A percentile compares a stretch with the other conserved stretches of the same genome.
Evolutionary conservation across 2,113 vertebrate species (phyloP).

Genomic region (Cryptomyrus ogoouensis): DNA sequence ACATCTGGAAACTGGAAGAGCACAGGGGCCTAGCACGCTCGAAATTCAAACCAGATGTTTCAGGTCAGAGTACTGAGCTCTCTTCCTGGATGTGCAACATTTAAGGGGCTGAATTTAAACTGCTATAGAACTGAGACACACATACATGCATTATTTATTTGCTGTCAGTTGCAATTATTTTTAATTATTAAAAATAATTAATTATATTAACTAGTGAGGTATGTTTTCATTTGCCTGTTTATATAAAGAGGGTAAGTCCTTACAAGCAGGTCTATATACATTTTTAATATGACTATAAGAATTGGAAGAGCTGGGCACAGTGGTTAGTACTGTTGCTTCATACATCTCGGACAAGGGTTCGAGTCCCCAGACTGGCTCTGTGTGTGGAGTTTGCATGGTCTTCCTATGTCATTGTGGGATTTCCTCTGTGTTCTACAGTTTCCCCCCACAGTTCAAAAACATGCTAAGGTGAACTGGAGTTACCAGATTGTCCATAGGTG

Average conservation of each 20-base stretch:
- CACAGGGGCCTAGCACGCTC: not conserved
- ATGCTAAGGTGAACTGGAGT: not conserved
- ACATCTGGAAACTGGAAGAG: constrained; percentile 12
- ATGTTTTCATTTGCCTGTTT: not conserved
- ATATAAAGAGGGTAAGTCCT: not conserved
- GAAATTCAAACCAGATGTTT: constrained; percentile 21
- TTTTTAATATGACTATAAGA: not conserved
- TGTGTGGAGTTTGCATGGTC: not conserved
- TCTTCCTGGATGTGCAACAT: not conserved
- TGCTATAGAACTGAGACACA: not conserved
- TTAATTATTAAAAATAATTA: too few species aligned
- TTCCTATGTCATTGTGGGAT: not conserved
- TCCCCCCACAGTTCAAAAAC: not conserved
- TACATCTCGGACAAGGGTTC: not conserved
- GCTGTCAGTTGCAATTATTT: too few species aligned
- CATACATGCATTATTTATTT: not conserved
- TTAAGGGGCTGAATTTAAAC: not conserved
- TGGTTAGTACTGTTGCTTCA: not conserved
- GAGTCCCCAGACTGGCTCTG: not conserved
- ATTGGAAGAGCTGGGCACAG: not conserved
- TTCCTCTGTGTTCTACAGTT: not conserved
- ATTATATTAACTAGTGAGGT: not conserved
- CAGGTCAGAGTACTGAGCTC: not conserved
- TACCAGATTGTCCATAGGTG: not conserved
- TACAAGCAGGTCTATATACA: not conserved